phyloP scores from a whole-genome alignment of 2,113 vertebrate species.

The Dipodomys stephensi region DNA sequence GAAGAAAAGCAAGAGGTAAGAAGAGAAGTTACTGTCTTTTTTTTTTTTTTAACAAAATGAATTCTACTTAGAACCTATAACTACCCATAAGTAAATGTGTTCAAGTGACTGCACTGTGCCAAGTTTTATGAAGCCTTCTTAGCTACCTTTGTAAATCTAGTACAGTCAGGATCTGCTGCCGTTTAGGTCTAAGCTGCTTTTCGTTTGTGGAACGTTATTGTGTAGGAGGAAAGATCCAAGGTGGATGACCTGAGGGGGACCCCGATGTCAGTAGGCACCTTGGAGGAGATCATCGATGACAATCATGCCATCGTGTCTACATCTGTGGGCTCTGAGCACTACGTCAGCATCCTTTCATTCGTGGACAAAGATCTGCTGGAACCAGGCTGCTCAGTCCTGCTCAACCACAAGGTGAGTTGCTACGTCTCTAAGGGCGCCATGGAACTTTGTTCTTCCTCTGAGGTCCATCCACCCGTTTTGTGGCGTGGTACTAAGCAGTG shows the following conservation, averaged over 20 bases:
- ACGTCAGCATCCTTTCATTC: slow-evolving; percentile 98
- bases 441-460: background rate
- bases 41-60: background rate
- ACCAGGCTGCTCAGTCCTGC: slow-evolving; percentile 97
- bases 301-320: slow-evolving; percentile 99
- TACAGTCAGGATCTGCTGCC: fast-evolving
- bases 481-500: background rate
- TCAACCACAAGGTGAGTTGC: slow-evolving; percentile 96
- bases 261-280: slow-evolving; percentile 97
- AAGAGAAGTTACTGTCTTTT: background rate
- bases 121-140: background rate
- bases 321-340: slow-evolving; percentile 98
- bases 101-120: background rate
- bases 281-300: slow-evolving; percentile 99
- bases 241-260: slow-evolving; percentile 98
- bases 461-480: background rate
- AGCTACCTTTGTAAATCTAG: background rate
- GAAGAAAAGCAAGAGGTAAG: slow-evolving; percentile 98
- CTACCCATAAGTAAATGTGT: background rate
- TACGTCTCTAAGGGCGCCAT: background rate
- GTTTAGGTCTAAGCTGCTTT: background rate
- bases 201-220: background rate
- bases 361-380: slow-evolving; percentile 98
- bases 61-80: background rate
- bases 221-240: slow-evolving; percentile 97